Evolutionary conservation across 2,888 invertebrate genomes (phyloP).

Genomic region (Tetragonula carbonaria): DNA sequence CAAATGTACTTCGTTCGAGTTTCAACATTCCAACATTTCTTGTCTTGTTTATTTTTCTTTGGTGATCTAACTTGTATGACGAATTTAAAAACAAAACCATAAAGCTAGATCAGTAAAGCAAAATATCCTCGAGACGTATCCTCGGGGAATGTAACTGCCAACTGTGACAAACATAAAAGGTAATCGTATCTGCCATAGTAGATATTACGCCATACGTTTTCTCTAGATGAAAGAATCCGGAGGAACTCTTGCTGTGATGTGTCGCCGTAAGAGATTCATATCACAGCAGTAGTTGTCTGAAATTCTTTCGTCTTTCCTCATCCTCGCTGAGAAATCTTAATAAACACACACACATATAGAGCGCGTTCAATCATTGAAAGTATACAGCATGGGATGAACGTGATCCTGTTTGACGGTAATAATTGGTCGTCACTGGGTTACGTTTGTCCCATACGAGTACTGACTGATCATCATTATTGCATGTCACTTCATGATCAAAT

Average conservation of each 20-base stretch:
- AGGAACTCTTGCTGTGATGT: slow-evolving; percentile 83
- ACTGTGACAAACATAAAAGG: slow-evolving; percentile 7
- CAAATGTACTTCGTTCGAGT: background rate
- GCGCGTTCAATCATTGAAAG: slow-evolving; percentile 40
- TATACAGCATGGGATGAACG: slow-evolving; percentile 79
- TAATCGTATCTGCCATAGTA: slow-evolving; percentile 4
- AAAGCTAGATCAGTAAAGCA: slow-evolving; percentile 84
- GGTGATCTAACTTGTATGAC: slow-evolving; percentile 86
- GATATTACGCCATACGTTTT: slow-evolving; percentile 1
- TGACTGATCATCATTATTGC: slow-evolving; percentile 61
- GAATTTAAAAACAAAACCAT: slow-evolving; percentile 77
- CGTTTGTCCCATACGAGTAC: slow-evolving; percentile 79
- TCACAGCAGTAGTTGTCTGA: slow-evolving; percentile 84
- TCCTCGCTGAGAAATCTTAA: slow-evolving; percentile 25
- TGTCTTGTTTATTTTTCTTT: slow-evolving; percentile 84
- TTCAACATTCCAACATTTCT: background rate
- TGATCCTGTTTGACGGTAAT: slow-evolving; percentile 74
- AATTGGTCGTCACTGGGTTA: slow-evolving; percentile 81
- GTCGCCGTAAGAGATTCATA: slow-evolving; percentile 76
- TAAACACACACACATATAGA: background rate
- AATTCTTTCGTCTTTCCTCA: slow-evolving; percentile 68
- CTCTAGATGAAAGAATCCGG: slow-evolving; percentile 71
- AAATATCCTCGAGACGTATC: slow-evolving; percentile 73
- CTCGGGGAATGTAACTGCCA: slow-evolving; percentile 43
- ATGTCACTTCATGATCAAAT: slow-evolving; percentile 5